phyloP scores from a whole-genome alignment of 2,797 vertebrate genomes.

The Setipinna tenuifilis region DNA sequence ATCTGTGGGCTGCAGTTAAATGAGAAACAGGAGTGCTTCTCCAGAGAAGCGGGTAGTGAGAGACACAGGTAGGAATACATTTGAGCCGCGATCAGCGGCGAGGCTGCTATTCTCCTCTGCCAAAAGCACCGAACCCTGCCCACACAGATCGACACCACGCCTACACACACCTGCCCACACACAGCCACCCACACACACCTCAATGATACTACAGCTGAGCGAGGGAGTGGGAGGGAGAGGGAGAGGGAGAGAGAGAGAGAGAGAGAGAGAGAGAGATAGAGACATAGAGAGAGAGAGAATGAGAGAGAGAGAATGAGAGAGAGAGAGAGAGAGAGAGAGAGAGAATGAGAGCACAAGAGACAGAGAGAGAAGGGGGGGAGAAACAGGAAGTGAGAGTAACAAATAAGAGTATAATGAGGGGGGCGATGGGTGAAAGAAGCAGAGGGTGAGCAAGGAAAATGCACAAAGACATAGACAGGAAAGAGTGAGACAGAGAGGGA shows the following conservation, averaged over 20 bases:
- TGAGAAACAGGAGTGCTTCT: neutral
- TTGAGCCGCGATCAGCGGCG: neutral
- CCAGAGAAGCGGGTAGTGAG: neutral
- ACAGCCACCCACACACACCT: neutral
- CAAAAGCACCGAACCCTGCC: neutral
- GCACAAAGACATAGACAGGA: too few species aligned
- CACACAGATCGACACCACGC: neutral
- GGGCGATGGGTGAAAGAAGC: neutral
- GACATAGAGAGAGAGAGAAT: neutral
- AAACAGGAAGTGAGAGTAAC: neutral
- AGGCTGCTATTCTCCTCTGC: neutral
- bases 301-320: neutral
- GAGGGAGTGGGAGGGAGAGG: neutral
- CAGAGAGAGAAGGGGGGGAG: neutral
- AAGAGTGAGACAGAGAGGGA: neutral
- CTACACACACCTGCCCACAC: neutral
- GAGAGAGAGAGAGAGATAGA: neutral
- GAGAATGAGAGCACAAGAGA: neutral
- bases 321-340: neutral
- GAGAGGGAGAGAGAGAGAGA: neutral
- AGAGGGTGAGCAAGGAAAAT: neutral
- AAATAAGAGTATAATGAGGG: neutral
- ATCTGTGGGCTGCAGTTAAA: neutral
- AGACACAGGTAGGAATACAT: slow-evolving; percentile 12
- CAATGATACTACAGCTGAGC: neutral